Evolutionary conservation across 2,888 invertebrate species (phyloP), one percentile per base, ranked within the genome.

Genomic region (Lissocephala sabroskyi): DNA sequence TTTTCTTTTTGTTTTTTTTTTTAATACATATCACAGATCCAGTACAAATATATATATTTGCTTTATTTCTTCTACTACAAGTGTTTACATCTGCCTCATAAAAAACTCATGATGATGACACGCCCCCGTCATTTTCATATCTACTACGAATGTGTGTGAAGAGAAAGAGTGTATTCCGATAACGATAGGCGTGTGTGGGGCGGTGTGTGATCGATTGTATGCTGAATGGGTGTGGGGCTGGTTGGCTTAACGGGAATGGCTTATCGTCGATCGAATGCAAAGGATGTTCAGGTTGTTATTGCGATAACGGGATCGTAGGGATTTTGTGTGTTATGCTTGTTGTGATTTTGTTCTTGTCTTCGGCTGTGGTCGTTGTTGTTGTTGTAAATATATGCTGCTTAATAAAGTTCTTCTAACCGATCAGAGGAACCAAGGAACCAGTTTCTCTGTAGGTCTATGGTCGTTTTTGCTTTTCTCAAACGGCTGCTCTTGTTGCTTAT

Each of bases 21-120:
- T 80, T 59, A 82, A 81, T 82, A 83, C 83, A 82, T 82, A 82
- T 82, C 82, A 82, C 82, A 82, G 82, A 83, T 82, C 79, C 83
- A 82, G 83, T 81, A 81, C 81, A 80, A 81, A 68, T 68, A 75
- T 66, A 63, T 52, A 49, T 52, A 66, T 80, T 78, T 79, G 60
- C 65, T 70, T 52, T 56, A 28, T 49, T 49, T 39, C 37, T 44
- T 65, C 52, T 60, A 66, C 76, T 61, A 66, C 51, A 54, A 64
- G 65, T 74, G 16, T 41, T 41, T 37, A 18, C 18, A 9, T 10
- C 18, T 39, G 18, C 42, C 36, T 43, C 29, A 17, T 30, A 37
- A 28, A 41, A 14, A 77, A 77, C 77, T 68, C 67, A 78, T n/a
- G n/a, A 64, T 71, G 62, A 67, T 65, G 71, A 62, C 61, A 49